A percentile compares a stretch with the other conserved stretches of the same genome.
Evolutionary conservation across 2,888 invertebrate species (phyloP).

Genomic region (Cephus pygmeus): DNA sequence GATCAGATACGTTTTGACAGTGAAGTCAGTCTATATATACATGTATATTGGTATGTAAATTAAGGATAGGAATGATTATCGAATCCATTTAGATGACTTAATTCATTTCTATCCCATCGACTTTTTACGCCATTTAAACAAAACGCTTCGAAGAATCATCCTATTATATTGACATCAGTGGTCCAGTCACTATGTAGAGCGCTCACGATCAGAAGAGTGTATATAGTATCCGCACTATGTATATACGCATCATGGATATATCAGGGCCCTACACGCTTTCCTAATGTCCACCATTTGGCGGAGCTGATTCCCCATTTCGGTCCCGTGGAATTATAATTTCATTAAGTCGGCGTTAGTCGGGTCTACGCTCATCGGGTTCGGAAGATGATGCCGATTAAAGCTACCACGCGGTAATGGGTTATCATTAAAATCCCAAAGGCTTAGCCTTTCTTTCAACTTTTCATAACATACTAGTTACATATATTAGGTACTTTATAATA

Average conservation of each 20-base stretch:
- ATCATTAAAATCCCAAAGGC: constrained; percentile 17
- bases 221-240: background rate
- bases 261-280: constrained; percentile 26
- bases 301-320: constrained; percentile 11
- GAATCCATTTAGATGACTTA: background rate
- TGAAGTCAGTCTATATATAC: background rate
- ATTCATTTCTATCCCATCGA: background rate
- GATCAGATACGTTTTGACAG: background rate
- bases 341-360: constrained; percentile 38
- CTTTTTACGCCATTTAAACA: background rate
- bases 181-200: constrained; percentile 3
- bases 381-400: constrained; percentile 26
- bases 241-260: background rate
- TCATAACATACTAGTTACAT: background rate
- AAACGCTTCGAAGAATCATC: constrained; percentile 38
- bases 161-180: constrained; percentile 56
- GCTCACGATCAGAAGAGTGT: background rate
- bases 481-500: background rate
- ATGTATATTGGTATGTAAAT: background rate
- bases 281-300: constrained; percentile 49
- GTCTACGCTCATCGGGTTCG: constrained; percentile 5
- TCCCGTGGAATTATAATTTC: constrained; percentile 51
- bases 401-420: constrained; percentile 14
- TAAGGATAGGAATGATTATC: background rate
- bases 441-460: constrained; percentile 9